Conservation (phyloP, 2,797 vertebrate species). For the Enteromius anoplus region DNA sequence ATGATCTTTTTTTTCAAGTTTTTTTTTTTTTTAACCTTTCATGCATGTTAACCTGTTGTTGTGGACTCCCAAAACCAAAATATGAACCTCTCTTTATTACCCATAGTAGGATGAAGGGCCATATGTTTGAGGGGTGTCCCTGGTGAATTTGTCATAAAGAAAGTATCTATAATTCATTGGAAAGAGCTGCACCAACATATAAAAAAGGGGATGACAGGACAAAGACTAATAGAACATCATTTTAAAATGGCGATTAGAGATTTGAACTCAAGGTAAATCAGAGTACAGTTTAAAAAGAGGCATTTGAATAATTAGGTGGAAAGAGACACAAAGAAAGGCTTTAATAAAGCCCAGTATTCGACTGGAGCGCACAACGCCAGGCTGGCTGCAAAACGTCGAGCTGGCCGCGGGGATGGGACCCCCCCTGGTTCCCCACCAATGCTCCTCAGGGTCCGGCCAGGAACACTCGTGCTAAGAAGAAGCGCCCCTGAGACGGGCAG, state of each 20-base stretch:
- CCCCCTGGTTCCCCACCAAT: too few relatives aligned
- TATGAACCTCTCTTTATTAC: too few relatives aligned
- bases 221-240: constrained; percentile 2
- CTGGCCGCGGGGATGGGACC: too few relatives aligned
- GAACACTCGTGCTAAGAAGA: too few relatives aligned
- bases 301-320: constrained; percentile 17
- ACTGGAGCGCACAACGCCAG: too few relatives aligned
- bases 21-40: too few relatives aligned
- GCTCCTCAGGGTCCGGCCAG: too few relatives aligned
- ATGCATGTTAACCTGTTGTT: too few relatives aligned
- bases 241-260: constrained; percentile 14
- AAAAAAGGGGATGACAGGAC: constrained; percentile 30
- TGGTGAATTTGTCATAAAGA: constrained; percentile 18
- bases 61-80: too few relatives aligned
- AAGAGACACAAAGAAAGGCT: constrained; percentile 12
- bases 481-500: too few relatives aligned
- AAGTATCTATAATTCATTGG: constrained; percentile 38
- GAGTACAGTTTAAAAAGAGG: constrained; percentile 9
- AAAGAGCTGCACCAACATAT: constrained; percentile 16
- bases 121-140: background rate
- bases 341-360: background rate
- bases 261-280: constrained; percentile 5
- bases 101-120: background rate
- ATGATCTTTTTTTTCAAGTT: too few relatives aligned
- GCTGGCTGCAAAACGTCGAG: too few relatives aligned